Percentiles rank a stretch among this genome's conserved stretches.
Evolutionary conservation across 2,888 invertebrate genomes (phyloP).

Genomic region (Notodonta dromedarius): DNA sequence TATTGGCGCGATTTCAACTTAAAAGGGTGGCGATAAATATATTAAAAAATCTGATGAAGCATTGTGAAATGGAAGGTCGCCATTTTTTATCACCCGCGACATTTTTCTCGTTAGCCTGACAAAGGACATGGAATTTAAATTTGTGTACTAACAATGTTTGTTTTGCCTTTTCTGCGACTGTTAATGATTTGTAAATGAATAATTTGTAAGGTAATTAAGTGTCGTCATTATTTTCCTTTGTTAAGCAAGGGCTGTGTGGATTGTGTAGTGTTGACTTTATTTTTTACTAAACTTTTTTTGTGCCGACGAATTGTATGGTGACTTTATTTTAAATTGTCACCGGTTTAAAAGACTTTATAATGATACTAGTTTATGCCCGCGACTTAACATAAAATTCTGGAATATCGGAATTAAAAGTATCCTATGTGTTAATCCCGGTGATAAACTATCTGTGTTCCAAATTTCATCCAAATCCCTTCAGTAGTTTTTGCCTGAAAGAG

Average conservation of each 20-base stretch:
- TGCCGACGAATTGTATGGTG: conserved; percentile 29
- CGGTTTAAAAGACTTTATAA: too few relatives aligned
- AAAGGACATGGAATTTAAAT: conserved; percentile 66
- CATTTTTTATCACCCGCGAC: conserved; percentile 48
- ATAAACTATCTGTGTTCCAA: too few relatives aligned
- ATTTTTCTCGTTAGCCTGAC: conserved; percentile 71
- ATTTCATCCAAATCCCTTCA: too few relatives aligned
- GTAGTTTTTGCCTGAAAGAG: too few relatives aligned
- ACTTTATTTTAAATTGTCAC: conserved; percentile 6
- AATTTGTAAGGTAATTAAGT: conserved; percentile 67
- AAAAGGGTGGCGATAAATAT: conserved; percentile 81
- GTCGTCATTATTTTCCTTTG: conserved; percentile 44
- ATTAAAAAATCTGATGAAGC: conserved; percentile 67
- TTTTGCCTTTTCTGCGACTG: conserved; percentile 57
- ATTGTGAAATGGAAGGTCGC: conserved; percentile 65
- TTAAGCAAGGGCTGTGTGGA: conserved; percentile 11
- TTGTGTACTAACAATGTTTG: conserved; percentile 64
- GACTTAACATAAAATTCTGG: too few relatives aligned
- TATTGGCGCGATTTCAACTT: conserved; percentile 80
- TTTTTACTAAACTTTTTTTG: conserved; percentile 18
- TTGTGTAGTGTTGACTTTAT: neutral
- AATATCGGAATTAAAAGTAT: too few relatives aligned
- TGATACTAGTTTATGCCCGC: too few relatives aligned
- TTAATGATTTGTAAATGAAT: conserved; percentile 65
- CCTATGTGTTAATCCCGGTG: too few relatives aligned